Conservation (phyloP, 1,140 invertebrate genomes). For the Tribolium madens region DNA sequence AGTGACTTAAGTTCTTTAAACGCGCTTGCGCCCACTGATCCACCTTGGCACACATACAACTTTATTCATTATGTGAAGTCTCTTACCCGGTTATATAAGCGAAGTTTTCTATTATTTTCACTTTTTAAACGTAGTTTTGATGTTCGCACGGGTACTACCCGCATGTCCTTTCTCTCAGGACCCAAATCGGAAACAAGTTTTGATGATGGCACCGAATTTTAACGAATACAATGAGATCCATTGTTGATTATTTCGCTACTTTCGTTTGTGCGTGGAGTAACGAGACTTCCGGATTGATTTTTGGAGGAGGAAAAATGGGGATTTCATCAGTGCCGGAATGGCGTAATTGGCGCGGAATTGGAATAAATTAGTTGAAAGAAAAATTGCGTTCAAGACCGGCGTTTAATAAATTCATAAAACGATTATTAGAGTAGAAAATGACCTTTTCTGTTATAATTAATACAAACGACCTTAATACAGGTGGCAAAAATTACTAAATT, state of each 20-base stretch:
- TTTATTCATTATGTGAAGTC: constrained; percentile 61
- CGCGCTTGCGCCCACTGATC: constrained; percentile 57
- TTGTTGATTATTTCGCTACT: constrained; percentile 33
- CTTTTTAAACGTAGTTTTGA: constrained; percentile 62
- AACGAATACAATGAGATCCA: constrained; percentile 25
- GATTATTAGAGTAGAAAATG: constrained; percentile 53
- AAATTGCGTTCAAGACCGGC: constrained; percentile 28
- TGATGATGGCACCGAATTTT: constrained; percentile 19
- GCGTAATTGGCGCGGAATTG: constrained; percentile 17
- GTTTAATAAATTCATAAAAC: constrained; percentile 39
- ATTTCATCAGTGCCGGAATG: neutral
- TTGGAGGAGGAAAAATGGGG: neutral
- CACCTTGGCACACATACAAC: constrained; percentile 65
- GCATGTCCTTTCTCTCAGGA: constrained; percentile 48
- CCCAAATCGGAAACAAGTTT: constrained; percentile 42
- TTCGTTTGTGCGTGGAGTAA: constrained; percentile 39
- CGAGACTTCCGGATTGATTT: constrained; percentile 4
- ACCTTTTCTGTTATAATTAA: constrained; percentile 51
- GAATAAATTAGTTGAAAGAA: constrained; percentile 2
- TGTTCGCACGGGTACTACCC: constrained; percentile 43
- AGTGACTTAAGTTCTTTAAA: neutral
- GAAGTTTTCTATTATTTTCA: constrained; percentile 65
- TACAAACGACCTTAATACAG: constrained; percentile 48
- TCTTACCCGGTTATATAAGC: constrained; percentile 63
- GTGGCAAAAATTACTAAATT: constrained; percentile 54